Conservation (phyloP, 2,888 invertebrate species). For the Agonopterix arenella region DNA sequence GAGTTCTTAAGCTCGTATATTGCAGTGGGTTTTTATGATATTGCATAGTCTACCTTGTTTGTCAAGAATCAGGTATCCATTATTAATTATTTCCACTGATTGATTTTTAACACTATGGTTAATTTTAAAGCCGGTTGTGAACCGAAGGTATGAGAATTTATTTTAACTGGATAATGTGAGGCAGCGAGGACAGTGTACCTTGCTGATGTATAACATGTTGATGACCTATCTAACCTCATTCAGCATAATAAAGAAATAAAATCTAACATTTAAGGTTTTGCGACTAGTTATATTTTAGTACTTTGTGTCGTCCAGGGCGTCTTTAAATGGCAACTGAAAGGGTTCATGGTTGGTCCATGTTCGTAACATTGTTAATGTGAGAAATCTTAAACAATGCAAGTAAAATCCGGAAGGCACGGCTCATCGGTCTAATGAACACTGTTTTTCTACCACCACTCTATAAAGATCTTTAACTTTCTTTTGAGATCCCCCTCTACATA, state of each 20-base stretch:
- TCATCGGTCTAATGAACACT: constrained; percentile 59
- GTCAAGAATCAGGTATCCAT: neutral
- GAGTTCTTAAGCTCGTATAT: no score
- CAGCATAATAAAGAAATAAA: no score
- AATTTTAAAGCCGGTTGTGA: neutral
- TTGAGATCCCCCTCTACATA: constrained; percentile 1
- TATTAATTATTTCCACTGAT: neutral
- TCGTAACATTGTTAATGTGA: constrained; percentile 43
- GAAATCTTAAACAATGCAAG: constrained; percentile 52
- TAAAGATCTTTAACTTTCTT: constrained; percentile 14
- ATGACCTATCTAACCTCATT: no score
- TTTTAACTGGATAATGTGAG: no score
- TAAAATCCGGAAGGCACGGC: constrained; percentile 58
- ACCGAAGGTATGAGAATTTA: neutral
- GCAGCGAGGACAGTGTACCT: no score
- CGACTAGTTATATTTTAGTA: no score
- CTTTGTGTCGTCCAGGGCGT: no score
- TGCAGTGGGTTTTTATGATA: no score
- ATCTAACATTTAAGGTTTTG: no score
- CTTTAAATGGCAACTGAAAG: no score
- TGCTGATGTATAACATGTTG: no score
- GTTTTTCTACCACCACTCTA: constrained; percentile 24
- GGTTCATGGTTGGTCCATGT: neutral
- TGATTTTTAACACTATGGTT: neutral
- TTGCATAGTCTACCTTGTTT: no score